A percentile compares a stretch with the other conserved stretches of the same genome.
These are phyloP conservation scores for Mythimna vitellina DNA, from an alignment of 2,888 invertebrate genomes.

Conservation along the genomic window DNA sequence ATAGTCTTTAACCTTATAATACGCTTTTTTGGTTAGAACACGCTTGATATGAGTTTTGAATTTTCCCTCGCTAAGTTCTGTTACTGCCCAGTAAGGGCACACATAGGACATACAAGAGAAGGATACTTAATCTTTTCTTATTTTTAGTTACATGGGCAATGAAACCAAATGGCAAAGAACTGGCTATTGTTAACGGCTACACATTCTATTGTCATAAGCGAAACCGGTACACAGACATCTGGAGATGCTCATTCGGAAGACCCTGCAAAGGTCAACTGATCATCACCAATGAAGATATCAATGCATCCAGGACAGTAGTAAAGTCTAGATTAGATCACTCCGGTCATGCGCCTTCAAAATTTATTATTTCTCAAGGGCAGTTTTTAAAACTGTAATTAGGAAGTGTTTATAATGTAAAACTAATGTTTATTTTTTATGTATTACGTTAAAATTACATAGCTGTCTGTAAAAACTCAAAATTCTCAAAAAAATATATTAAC, in stretches of 20 bases:
- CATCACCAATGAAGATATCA: conserved; percentile 21
- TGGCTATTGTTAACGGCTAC: conserved; percentile 67
- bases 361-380: conserved; percentile 7
- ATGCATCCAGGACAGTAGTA: conserved; percentile 5
- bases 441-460: too few relatives aligned
- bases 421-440: too few relatives aligned
- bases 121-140: background rate
- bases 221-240: conserved; percentile 48
- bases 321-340: conserved; percentile 7
- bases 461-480: too few relatives aligned
- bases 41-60: too few relatives aligned
- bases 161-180: conserved; percentile 61
- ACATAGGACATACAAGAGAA: background rate
- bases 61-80: too few relatives aligned
- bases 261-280: conserved; percentile 65
- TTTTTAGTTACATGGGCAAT: conserved; percentile 48
- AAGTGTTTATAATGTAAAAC: too few relatives aligned
- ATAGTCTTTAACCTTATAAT: too few relatives aligned
- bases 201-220: conserved; percentile 63
- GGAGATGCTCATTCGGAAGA: conserved; percentile 69
- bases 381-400: background rate
- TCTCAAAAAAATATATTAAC: too few relatives aligned
- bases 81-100: too few relatives aligned
- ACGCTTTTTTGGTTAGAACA: too few relatives aligned
- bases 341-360: background rate